A percentile compares a stretch with the other conserved stretches of the same genome.
Conservation (phyloP, 2,888 invertebrate genomes). For the Chouioia cunea region DNA sequence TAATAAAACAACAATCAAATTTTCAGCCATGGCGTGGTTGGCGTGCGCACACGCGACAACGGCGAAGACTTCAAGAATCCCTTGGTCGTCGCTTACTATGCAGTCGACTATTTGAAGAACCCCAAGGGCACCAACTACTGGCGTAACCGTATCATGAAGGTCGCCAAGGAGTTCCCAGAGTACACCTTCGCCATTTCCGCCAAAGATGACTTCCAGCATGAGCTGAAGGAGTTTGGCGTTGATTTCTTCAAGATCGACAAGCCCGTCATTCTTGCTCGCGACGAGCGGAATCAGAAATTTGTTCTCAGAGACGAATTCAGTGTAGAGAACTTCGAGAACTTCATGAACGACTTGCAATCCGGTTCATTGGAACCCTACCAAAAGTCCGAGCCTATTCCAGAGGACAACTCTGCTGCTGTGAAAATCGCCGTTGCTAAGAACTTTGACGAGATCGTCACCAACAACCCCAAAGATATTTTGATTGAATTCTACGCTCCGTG, state of each 20-base stretch:
- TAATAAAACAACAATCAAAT: background rate
- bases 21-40: constrained; percentile 89
- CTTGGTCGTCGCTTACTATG: constrained; percentile 90
- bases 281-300: constrained; percentile 89
- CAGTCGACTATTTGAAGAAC: constrained; percentile 96
- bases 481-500: constrained; percentile 99
- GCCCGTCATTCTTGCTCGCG: constrained; percentile 87
- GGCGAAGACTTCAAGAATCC: constrained; percentile 89
- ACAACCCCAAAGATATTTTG: constrained; percentile 92
- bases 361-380: constrained; percentile 90
- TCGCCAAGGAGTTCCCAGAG: constrained; percentile 79
- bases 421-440: constrained; percentile 96
- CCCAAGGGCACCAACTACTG: constrained; percentile 99
- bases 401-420: constrained; percentile 84
- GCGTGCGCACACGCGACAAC: constrained; percentile 89
- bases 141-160: constrained; percentile 96
- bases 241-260: constrained; percentile 89
- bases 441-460: constrained; percentile 93
- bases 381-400: constrained; percentile 95
- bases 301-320: constrained; percentile 92
- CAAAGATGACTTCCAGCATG: constrained; percentile 94
- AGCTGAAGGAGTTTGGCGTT: constrained; percentile 94
- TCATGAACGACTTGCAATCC: constrained; percentile 85
- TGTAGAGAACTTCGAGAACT: constrained; percentile 85
- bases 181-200: constrained; percentile 91